Evolutionary conservation across 2,888 invertebrate genomes (phyloP), one percentile per base, ranked within the genome.

Genomic region (Pegoplata infirma): DNA sequence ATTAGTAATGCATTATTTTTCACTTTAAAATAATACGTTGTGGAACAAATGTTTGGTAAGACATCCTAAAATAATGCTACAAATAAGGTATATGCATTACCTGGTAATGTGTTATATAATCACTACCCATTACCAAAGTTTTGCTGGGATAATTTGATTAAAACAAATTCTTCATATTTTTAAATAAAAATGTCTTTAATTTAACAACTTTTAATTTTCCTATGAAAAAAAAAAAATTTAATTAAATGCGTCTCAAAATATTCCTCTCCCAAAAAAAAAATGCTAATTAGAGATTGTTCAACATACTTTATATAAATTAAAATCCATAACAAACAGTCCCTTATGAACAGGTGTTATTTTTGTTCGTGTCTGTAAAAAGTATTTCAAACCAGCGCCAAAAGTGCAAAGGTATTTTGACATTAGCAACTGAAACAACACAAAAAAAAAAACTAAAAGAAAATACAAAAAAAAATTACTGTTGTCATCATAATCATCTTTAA

Each of bases 291-390:
- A n/a, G n/a, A n/a, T n/a, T 1, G 10, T 10, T 4, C 8, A 53
- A 25, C 14, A 2, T 14, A 56, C 16, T 32, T 59, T 59, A 51
- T 69, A 58, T 69, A 61, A 69, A 69, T 69, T 59, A 59, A 69
- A 69, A 53, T 69, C 53, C 69, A 59, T 53, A 25, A 51, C 36
- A 51, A 49, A 55, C 55, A 46, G 28, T 68, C 47, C 67, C 67
- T 56, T 16, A 49, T 58, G 56, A 58, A 56, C 67, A 56, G 56
- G 47, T 58, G 56, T 46, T 67, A 21, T 56, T 47, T 25, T 47
- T 49, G 10, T 47, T 10, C 6, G 4, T 25, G 25, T n/a, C n/a
- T n/a, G n/a, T 49, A n/a, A 21, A 47, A n/a, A n/a, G n/a, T n/a
- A n/a, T 32, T 23, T 25, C 14, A 55, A 55, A 17, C 17, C 12